A percentile compares a stretch with the other conserved stretches of the same genome.
phyloP scores from a whole-genome alignment of 2,888 invertebrate genomes.

The Campopleginae sp. region DNA sequence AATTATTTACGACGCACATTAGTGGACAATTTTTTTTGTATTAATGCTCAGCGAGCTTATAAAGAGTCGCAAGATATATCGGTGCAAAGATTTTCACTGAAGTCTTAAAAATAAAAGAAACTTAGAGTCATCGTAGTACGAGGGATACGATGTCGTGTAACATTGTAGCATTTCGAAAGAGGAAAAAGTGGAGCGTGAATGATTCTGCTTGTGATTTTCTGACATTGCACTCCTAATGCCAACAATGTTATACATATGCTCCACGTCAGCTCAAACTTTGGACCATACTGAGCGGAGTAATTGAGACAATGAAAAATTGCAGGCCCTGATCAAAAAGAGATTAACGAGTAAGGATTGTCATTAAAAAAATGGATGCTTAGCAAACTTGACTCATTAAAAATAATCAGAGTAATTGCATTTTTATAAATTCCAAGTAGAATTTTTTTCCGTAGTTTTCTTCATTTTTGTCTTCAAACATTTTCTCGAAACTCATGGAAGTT shows the following conservation, averaged over 20 bases:
- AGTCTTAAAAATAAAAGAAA: conserved; percentile 22
- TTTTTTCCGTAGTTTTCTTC: too few species aligned
- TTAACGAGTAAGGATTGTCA: not conserved
- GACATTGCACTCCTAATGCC: conserved; percentile 7
- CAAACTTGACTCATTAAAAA: not conserved
- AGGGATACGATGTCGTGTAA: not conserved
- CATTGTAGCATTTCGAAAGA: conserved; percentile 2
- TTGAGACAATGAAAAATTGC: not conserved
- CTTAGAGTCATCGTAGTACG: conserved; percentile 22
- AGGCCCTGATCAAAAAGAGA: not conserved
- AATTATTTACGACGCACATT: conserved; percentile 45
- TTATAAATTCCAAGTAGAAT: not conserved
- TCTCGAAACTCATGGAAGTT: too few species aligned
- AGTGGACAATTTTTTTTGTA: conserved; percentile 30
- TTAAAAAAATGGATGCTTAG: not conserved
- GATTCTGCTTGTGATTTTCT: conserved; percentile 22
- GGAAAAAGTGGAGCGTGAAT: conserved; percentile 27
- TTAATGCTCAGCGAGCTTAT: not conserved
- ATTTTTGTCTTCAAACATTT: too few species aligned
- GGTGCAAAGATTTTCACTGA: conserved; percentile 3
- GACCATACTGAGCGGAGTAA: not conserved
- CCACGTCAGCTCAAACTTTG: not conserved
- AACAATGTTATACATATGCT: conserved; percentile 12
- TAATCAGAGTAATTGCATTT: not conserved
- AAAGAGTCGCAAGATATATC: not conserved